A percentile compares a stretch with the other conserved stretches of the same genome.
phyloP scores from a whole-genome alignment of 2,113 vertebrate species.

The Oncorhynchus gorbuscha region DNA sequence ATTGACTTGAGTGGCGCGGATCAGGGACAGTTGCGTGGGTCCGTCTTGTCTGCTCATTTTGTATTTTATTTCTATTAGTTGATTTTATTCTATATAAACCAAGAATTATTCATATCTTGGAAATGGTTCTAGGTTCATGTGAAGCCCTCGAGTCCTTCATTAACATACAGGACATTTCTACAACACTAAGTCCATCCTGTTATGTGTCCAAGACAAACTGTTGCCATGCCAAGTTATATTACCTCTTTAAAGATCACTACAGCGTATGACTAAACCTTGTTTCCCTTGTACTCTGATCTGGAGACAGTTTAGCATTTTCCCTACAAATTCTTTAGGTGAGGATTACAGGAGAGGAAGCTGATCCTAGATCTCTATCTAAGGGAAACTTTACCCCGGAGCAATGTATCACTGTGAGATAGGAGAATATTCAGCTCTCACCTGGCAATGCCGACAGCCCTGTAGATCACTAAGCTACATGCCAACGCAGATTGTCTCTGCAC shows the following conservation, averaged over 20 bases:
- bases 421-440: background rate
- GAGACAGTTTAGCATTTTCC: too few relatives aligned
- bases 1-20: conserved; percentile 63
- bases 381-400: too few relatives aligned
- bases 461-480: background rate
- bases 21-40: background rate
- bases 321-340: conserved; percentile 14
- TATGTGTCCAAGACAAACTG: background rate
- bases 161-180: conserved; percentile 20
- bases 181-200: conserved; percentile 20
- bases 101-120: conserved; percentile 28
- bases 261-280: background rate
- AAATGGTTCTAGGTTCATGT: conserved; percentile 47
- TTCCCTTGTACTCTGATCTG: background rate
- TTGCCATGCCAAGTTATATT: background rate
- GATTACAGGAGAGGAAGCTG: background rate
- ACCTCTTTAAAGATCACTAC: background rate
- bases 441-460: background rate
- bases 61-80: conserved; percentile 13
- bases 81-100: conserved; percentile 1
- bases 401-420: conserved; percentile 16
- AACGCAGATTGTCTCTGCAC: conserved; percentile 14
- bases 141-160: conserved; percentile 55
- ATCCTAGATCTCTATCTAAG: too few relatives aligned
- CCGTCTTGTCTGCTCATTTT: conserved; percentile 35